Evolutionary conservation across 2,113 vertebrate genomes (phyloP), one percentile per base, ranked within the genome.

Genomic region (Xenotilapia longispinis): DNA sequence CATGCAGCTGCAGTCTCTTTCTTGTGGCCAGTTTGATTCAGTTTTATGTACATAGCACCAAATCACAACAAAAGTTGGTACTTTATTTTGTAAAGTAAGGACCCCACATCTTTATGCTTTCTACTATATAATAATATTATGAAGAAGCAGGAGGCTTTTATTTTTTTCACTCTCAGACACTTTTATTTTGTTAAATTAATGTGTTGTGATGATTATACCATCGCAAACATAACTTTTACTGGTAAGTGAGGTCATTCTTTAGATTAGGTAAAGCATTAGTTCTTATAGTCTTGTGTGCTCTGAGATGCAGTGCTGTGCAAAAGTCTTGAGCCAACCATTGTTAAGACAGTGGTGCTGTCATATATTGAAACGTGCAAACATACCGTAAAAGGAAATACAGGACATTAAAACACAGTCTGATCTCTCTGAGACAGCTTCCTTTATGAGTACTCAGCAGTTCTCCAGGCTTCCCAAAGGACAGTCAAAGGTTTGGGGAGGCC

Each of bases 321-420:
- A 70, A 9, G 36, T 70, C 65, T 42, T 42, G n/a, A 70, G 65
- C 7, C 36, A 70, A 9, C 12, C n/a, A 23, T 70, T 42, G 36
- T n/a, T 68, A 40, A 0, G 36, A 40, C n/a, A 40, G 2, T 23
- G 12, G 36, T 40, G n/a, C n/a, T 8, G 7, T 21, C 19, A 68
- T 68, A 21, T 40, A 14, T 9, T 42, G 12, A 70, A 42, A 70
- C 2, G 0, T 42, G n/a, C 65, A 70, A 70, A 70, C 36, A 14
- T 70, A 0, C 57, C 7, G 3, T 58, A 15, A 21, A 70, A 42
- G 36, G 5, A 40, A 40, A 40, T 23, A 23, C 5, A 0, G 36
- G 13, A 68, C 36, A 68, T 68, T 5, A 40, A 15, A 70, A 5
- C 7, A 21, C 63, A 60, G 33, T 21, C 11, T 0, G 63, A 14